Conservation (phyloP, 2,113 vertebrate species). For the Megaceryle maxima region DNA sequence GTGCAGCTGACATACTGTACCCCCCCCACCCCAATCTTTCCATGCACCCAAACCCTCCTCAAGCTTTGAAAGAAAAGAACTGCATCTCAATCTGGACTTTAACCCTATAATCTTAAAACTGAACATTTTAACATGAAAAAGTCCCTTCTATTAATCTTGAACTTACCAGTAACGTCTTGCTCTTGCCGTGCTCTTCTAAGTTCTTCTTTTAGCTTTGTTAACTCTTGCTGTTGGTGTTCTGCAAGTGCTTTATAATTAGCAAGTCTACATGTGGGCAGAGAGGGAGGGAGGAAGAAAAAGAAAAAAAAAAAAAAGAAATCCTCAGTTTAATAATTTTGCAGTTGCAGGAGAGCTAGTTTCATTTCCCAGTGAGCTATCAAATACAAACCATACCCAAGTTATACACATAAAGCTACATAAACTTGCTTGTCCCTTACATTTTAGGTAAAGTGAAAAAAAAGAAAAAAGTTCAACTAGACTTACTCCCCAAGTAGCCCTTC, state of each 20-base stretch:
- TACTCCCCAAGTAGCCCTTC: not conserved
- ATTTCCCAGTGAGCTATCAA: not conserved
- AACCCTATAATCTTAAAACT: not conserved
- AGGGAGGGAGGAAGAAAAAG: not conserved
- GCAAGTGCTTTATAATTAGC: conserved; percentile 71
- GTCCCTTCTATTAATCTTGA: not conserved
- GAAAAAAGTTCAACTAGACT: not conserved
- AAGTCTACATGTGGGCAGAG: conserved; percentile 52
- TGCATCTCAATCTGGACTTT: not conserved
- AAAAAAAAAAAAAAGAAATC: not conserved
- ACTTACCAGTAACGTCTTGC: conserved; percentile 82
- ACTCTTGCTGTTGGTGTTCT: conserved; percentile 75
- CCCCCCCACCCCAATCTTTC: not conserved
- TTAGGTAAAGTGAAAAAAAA: not conserved
- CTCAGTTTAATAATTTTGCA: not conserved
- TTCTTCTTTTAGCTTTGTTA: conserved; percentile 82
- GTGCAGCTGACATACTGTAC: not conserved
- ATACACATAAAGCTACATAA: not conserved
- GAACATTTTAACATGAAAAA: not conserved
- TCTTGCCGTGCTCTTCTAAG: conserved; percentile 80
- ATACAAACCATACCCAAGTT: not conserved
- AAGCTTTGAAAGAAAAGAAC: not conserved
- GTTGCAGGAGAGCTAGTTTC: not conserved
- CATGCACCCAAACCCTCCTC: not conserved
- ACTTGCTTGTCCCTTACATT: not conserved